Conservation (phyloP, 2,797 vertebrate genomes). For the Phaenicophaeus curvirostris region DNA sequence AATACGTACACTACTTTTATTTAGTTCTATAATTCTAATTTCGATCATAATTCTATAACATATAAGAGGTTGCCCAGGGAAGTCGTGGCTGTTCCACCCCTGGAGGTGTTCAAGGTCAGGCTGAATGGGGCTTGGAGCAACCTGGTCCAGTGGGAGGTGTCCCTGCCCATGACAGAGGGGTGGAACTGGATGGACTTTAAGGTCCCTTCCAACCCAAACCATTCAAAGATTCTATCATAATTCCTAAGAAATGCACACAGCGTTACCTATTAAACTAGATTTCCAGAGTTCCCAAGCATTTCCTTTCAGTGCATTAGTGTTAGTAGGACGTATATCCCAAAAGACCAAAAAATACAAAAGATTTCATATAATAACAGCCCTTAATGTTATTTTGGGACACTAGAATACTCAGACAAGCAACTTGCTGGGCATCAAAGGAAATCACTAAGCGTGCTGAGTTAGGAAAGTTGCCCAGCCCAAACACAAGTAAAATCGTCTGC, state of each 20-base stretch:
- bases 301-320: neutral
- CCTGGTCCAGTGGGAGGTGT: no score
- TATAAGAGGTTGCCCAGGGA: no score
- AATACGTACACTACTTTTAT: neutral
- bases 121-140: no score
- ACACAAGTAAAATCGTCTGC: neutral
- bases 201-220: no score
- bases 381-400: neutral
- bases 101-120: no score
- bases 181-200: no score
- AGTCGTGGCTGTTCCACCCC: no score
- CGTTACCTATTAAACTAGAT: neutral
- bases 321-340: accelerated
- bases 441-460: neutral
- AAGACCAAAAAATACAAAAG: neutral
- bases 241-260: neutral
- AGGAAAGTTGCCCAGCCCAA: neutral
- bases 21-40: neutral
- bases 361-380: neutral
- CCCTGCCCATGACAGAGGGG: no score
- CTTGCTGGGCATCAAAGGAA: neutral
- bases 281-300: neutral
- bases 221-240: no score
- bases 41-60: no score
- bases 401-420: neutral